These are phyloP conservation scores for Galaxea fascicularis DNA, from an alignment of 92 coral and sea anemone genomes.

Conservation along the genomic window DNA sequence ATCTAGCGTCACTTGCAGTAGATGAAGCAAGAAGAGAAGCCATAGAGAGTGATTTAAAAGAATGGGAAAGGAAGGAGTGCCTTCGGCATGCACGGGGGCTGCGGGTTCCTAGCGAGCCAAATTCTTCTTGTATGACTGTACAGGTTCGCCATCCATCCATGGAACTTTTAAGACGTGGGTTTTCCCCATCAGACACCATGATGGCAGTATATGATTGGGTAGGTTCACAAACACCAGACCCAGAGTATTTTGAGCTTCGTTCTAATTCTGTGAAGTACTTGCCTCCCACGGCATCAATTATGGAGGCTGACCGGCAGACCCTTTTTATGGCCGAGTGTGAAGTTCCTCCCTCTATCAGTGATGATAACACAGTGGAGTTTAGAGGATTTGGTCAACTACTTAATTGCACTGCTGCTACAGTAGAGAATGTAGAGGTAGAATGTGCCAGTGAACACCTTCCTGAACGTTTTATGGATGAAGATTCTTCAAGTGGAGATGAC, in stretches of 20 bases:
- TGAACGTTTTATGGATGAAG: conserved; percentile 39
- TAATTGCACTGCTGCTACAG: conserved; percentile 45
- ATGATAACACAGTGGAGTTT: conserved; percentile 38
- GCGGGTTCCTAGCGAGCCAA: conserved; percentile 49
- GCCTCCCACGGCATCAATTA: conserved; percentile 25
- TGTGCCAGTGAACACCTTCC: conserved; percentile 27
- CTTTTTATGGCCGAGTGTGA: conserved; percentile 57
- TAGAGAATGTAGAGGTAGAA: conserved; percentile 18
- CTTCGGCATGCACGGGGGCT: conserved; percentile 27
- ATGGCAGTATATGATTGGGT: conserved; percentile 61
- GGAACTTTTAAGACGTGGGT: conserved; percentile 34
- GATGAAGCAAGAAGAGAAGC: conserved; percentile 32
- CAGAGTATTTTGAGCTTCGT: conserved; percentile 57
- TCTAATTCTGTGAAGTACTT: conserved; percentile 36
- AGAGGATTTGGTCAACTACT: conserved; percentile 35
- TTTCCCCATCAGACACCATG: conserved; percentile 35
- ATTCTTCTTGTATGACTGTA: conserved; percentile 35
- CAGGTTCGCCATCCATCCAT: conserved; percentile 54
- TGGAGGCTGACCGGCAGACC: conserved; percentile 37
- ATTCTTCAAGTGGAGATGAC: conserved; percentile 33
- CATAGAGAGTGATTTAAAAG: background rate
- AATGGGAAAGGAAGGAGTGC: conserved; percentile 47
- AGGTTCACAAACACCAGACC: conserved; percentile 54
- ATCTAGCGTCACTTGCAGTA: conserved; percentile 30
- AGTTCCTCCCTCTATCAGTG: conserved; percentile 38